Percentiles rank a stretch among this genome's conserved stretches.
Conservation (phyloP, 1,140 invertebrate genomes). For the Calycopis cecrops region DNA sequence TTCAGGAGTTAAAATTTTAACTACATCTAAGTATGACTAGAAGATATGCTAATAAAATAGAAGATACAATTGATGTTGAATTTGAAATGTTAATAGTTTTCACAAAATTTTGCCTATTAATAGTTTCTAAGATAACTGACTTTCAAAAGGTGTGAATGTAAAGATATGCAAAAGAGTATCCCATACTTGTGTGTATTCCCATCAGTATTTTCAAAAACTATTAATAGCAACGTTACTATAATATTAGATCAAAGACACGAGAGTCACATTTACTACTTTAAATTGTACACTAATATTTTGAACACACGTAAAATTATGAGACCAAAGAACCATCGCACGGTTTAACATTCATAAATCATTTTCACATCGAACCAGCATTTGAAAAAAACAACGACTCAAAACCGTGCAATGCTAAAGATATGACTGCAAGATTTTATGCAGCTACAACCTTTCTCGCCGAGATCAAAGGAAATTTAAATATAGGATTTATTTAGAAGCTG, state of each 20-base stretch:
- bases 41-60: slow-evolving; percentile 35
- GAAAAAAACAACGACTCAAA: not conserved
- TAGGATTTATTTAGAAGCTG: slow-evolving; percentile 77
- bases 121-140: too few species aligned
- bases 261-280: slow-evolving; percentile 7
- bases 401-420: slow-evolving; percentile 1
- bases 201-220: too few species aligned
- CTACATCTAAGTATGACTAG: slow-evolving; percentile 32
- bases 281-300: slow-evolving; percentile 23
- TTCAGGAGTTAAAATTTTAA: too few species aligned
- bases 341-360: too few species aligned
- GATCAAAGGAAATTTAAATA: slow-evolving; percentile 10
- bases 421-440: not conserved
- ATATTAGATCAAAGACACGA: slow-evolving; percentile 1
- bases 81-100: slow-evolving; percentile 10
- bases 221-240: not conserved
- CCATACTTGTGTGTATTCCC: too few species aligned
- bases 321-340: not conserved
- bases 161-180: too few species aligned
- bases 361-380: not conserved
- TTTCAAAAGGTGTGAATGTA: too few species aligned
- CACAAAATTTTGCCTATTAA: too few species aligned
- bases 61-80: slow-evolving; percentile 15
- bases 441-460: not conserved
- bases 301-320: slow-evolving; percentile 25